phyloP scores from a whole-genome alignment of 2,113 vertebrate genomes.

The Pterophyllum scalare region DNA sequence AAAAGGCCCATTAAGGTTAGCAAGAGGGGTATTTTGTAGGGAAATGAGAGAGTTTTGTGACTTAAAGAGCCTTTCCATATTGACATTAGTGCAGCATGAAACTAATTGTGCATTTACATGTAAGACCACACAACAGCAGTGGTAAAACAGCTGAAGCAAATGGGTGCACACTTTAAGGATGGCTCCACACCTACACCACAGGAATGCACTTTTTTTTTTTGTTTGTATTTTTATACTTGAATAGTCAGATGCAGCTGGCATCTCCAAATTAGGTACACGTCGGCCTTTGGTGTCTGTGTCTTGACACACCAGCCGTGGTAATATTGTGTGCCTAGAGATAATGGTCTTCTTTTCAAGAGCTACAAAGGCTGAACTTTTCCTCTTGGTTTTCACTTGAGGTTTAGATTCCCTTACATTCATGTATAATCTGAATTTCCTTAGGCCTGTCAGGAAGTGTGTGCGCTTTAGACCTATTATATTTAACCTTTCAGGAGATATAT shows the following conservation, averaged over 20 bases:
- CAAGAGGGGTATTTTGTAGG: not conserved
- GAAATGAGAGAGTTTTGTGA: not conserved
- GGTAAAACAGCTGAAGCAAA: not conserved
- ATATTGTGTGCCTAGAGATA: not conserved
- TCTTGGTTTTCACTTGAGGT: not conserved
- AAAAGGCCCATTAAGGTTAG: not conserved
- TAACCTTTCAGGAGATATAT: not conserved
- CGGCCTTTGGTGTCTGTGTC: not conserved
- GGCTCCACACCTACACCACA: not conserved
- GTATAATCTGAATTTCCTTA: not conserved
- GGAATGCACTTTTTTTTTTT: not conserved
- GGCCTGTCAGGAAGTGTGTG: not conserved
- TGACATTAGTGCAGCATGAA: not conserved
- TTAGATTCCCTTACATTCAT: not conserved
- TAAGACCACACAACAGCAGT: not conserved
- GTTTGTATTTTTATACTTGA: not conserved
- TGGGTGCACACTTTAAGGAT: not conserved
- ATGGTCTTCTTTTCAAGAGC: not conserved
- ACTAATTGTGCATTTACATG: constrained; percentile 1
- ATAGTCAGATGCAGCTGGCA: not conserved
- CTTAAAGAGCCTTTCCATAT: not conserved
- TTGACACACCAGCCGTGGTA: not conserved
- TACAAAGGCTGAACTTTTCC: not conserved
- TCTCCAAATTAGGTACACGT: constrained; percentile 1
- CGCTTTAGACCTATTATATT: not conserved